Percentiles rank a stretch among this genome's conserved stretches.
phyloP scores from a whole-genome alignment of 2,888 invertebrate species.

The Dendrolimus pini region DNA sequence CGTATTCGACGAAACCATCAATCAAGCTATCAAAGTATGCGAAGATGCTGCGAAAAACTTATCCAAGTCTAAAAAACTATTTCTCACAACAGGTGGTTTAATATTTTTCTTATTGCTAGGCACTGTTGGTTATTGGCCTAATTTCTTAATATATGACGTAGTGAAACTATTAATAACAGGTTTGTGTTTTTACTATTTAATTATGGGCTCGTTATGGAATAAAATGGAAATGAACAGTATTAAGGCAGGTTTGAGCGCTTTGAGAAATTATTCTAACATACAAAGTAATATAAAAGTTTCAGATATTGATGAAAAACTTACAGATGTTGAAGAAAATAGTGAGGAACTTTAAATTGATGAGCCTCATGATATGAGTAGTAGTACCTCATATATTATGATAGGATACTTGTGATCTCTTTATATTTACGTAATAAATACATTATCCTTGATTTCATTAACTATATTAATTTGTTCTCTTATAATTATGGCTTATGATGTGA shows the following conservation, averaged over 20 bases:
- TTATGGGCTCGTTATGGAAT: slow-evolving; percentile 91
- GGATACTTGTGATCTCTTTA: too few relatives aligned
- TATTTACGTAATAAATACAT: too few relatives aligned
- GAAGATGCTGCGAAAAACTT: slow-evolving; percentile 72
- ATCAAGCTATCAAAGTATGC: slow-evolving; percentile 78
- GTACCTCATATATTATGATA: too few relatives aligned
- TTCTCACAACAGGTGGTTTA: slow-evolving; percentile 65
- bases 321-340: too few relatives aligned
- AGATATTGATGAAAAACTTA: slow-evolving; percentile 6
- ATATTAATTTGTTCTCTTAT: too few relatives aligned
- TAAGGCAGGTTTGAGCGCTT: slow-evolving; percentile 82
- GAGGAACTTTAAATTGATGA: too few relatives aligned
- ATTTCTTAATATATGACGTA: slow-evolving; percentile 69
- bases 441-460: too few relatives aligned
- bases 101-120: slow-evolving; percentile 71
- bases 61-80: slow-evolving; percentile 67
- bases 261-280: slow-evolving; percentile 74
- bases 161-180: slow-evolving; percentile 79
- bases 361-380: too few relatives aligned
- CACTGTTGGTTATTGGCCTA: slow-evolving; percentile 66
- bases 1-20: slow-evolving; percentile 51
- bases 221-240: slow-evolving; percentile 87
- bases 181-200: slow-evolving; percentile 80
- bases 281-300: slow-evolving; percentile 22
- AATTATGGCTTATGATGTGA: too few relatives aligned